Evolutionary conservation across 1,140 invertebrate species (phyloP).

Genomic region (Aphaenogaster ashmeadi): DNA sequence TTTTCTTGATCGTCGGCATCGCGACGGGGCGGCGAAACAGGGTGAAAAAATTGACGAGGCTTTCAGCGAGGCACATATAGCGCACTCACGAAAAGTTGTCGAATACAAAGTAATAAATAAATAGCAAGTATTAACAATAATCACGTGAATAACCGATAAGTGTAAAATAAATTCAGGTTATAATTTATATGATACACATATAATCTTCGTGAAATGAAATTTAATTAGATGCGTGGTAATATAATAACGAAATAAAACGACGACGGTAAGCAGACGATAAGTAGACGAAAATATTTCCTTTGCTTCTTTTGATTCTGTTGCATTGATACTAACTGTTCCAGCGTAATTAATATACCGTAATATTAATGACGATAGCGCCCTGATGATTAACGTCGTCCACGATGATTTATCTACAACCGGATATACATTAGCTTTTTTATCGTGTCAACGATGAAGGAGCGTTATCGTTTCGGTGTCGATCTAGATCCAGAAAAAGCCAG

Average conservation of each 20-base stretch:
- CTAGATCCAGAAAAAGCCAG: constrained; percentile 37
- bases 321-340: constrained; percentile 28
- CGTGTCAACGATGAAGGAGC: background rate
- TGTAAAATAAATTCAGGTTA: background rate
- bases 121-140: background rate
- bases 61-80: background rate
- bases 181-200: background rate
- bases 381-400: constrained; percentile 21
- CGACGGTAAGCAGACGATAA: background rate
- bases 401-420: constrained; percentile 44
- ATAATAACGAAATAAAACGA: background rate
- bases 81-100: background rate
- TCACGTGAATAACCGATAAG: background rate
- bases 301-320: background rate
- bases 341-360: constrained; percentile 59
- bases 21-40: constrained; percentile 31
- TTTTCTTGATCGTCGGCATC: constrained; percentile 52
- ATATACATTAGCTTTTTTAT: constrained; percentile 15
- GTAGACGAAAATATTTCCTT: background rate
- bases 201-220: background rate
- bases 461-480: constrained; percentile 15
- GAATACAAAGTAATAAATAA: background rate
- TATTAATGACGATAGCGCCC: constrained; percentile 25
- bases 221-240: background rate
- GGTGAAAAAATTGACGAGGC: constrained; percentile 34